Evolutionary conservation across 2,888 invertebrate genomes (phyloP), one percentile per base, ranked within the genome.

Genomic region (Calliphora vomitoria): DNA sequence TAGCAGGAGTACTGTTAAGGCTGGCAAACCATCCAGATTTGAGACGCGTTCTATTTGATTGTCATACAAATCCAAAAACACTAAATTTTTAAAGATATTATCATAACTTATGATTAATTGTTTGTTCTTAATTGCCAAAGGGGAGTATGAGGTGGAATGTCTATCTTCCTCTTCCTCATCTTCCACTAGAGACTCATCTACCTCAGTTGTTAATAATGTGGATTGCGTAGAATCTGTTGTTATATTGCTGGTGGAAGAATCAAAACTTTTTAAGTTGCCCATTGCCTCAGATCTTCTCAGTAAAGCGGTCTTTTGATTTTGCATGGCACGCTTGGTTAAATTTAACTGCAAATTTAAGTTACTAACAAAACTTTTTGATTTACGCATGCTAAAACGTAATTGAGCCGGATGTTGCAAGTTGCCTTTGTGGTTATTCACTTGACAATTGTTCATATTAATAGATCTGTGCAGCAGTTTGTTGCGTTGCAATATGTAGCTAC

Each of bases 1-100:
- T 92, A 99, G 95, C 88, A 98, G 94, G 81, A 99, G 95, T 15
- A 98, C 98, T 89, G 98, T 95, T 74, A 98, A 94, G 91, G 96
- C 97, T 88, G 96, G 96, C 71, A 98, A 94, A 76, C 96, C 95
- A 90, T 96, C 96, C 85, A 99, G 94, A 81, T 96, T 97, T 82
- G 96, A 95, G 87, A 98, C 97, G 92, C 96, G 96, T 89, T 98
- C 98, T 88, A 99, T 96, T 93, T 98, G 98, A 94, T 99, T 99
- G 94, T 98, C 98, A 92, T 98, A 99, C 82, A 99, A 95, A 94
- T 99, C 98, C 84, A 99, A 95, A 93, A 98, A 98, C 20, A 98
- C 98, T 84, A 99, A 94, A 93, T 97, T 96, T 81, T 93, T 90
- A 81, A 93, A 93, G 68, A 93, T 92, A 60, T 76, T 89, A 15